A percentile compares a stretch with the other conserved stretches of the same genome.
phyloP scores from a whole-genome alignment of 2,888 invertebrate species.

The Synergus itoensis region DNA sequence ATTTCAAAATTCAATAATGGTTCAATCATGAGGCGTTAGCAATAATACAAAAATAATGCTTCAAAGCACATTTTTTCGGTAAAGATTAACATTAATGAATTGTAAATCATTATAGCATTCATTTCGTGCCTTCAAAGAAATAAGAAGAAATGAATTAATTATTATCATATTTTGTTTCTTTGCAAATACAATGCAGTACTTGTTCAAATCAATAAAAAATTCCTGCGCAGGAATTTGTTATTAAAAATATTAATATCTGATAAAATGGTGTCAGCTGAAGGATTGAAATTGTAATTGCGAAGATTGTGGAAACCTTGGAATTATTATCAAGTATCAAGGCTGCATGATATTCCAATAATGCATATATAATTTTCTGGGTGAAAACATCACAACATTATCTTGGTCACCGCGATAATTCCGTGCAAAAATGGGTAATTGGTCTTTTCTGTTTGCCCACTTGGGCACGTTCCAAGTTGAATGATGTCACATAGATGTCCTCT shows the following conservation, averaged over 20 bases:
- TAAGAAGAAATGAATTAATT: too few relatives aligned
- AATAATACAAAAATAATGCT: neutral
- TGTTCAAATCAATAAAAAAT: neutral
- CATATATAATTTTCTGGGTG: slow-evolving; percentile 42
- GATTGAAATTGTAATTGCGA: neutral
- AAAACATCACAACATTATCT: slow-evolving; percentile 61
- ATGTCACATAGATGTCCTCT: slow-evolving; percentile 64
- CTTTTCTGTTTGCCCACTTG: slow-evolving; percentile 68
- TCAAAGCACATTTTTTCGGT: too few relatives aligned
- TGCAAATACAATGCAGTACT: neutral
- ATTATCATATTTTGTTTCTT: too few relatives aligned
- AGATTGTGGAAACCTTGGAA: neutral
- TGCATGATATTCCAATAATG: slow-evolving; percentile 23
- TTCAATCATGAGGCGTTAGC: neutral
- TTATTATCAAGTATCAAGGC: slow-evolving; percentile 27
- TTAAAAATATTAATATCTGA: neutral
- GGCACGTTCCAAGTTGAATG: slow-evolving; percentile 70
- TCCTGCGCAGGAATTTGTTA: neutral
- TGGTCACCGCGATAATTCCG: slow-evolving; percentile 70
- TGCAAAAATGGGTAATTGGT: slow-evolving; percentile 75
- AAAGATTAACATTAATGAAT: too few relatives aligned
- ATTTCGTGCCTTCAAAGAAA: too few relatives aligned
- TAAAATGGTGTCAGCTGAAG: neutral
- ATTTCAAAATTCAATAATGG: neutral
- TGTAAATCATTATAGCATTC: too few relatives aligned